Evolutionary conservation across 1,140 invertebrate genomes (phyloP).

Genomic region (Melitaea cinxia): DNA sequence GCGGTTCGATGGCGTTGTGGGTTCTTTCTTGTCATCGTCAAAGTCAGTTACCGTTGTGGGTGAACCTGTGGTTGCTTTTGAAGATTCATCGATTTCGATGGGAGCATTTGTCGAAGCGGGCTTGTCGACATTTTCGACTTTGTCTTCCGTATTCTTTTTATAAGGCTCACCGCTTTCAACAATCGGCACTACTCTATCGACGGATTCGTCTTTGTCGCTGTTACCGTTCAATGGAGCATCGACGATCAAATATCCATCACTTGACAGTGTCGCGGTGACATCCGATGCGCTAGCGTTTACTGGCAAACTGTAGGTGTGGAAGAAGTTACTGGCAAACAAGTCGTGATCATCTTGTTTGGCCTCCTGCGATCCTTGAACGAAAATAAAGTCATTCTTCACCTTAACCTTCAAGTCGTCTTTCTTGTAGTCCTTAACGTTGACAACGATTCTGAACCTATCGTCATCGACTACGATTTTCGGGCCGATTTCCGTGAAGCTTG

Average conservation of each 20-base stretch:
- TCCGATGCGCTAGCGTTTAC: conserved; percentile 56
- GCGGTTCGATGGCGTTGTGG: conserved; percentile 51
- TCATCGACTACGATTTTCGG: conserved; percentile 63
- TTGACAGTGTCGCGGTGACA: conserved; percentile 56
- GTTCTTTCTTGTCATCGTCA: conserved; percentile 52
- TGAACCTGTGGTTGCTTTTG: conserved; percentile 23
- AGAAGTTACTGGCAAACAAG: conserved; percentile 71
- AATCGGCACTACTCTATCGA: conserved; percentile 63
- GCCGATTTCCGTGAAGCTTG: conserved; percentile 64
- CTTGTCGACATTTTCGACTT: conserved; percentile 33
- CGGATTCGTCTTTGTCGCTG: conserved; percentile 39
- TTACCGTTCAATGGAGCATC: conserved; percentile 48
- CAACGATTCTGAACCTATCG: conserved; percentile 65
- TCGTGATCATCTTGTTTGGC: conserved; percentile 65
- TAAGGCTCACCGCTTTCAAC: conserved; percentile 52
- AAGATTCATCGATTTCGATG: conserved; percentile 23
- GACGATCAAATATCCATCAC: conserved; percentile 58
- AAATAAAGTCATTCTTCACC: conserved; percentile 64
- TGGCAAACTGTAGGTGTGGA: conserved; percentile 69
- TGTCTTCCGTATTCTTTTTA: conserved; percentile 43
- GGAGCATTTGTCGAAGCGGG: conserved; percentile 9
- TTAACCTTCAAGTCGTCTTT: conserved; percentile 70
- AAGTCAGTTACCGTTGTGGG: conserved; percentile 28
- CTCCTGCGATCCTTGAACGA: conserved; percentile 72
- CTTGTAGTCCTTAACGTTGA: conserved; percentile 72